Evolutionary conservation across 53 echinoderm and acorn worm species (phyloP).

Genomic region (Paracentrotus lividus): DNA sequence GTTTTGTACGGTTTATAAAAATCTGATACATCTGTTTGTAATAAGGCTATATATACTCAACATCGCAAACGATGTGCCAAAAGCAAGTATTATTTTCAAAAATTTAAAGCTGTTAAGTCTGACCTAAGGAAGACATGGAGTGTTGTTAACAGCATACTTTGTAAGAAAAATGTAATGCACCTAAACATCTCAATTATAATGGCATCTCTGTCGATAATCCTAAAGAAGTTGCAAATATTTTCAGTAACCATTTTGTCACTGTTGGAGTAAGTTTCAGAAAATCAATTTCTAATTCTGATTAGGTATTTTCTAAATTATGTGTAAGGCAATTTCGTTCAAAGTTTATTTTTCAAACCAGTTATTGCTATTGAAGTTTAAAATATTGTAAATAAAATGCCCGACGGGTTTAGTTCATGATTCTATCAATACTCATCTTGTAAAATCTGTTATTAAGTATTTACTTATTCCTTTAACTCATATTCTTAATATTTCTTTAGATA

Average conservation of each 20-base stretch:
- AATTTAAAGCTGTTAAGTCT: conserved; percentile 18
- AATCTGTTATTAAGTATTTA: background rate
- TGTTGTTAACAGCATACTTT: background rate
- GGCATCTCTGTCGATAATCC: background rate
- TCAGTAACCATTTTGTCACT: conserved; percentile 39
- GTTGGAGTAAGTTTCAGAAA: background rate
- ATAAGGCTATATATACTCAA: background rate
- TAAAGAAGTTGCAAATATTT: conserved; percentile 10
- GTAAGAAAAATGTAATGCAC: background rate
- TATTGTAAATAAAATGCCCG: conserved; percentile 15
- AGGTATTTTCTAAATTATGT: background rate
- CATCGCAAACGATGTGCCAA: conserved; percentile 27
- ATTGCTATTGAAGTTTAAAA: background rate
- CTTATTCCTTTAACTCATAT: background rate
- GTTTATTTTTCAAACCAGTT: conserved; percentile 38
- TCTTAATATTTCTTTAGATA: background rate
- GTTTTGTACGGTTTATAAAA: background rate
- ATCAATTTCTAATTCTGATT: background rate
- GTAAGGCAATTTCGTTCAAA: background rate
- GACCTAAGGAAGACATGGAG: conserved; percentile 34
- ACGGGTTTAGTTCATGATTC: background rate
- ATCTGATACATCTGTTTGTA: background rate
- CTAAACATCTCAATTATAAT: background rate
- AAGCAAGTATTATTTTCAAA: conserved; percentile 30
- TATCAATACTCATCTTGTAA: background rate